Conservation (phyloP, 2,797 vertebrate genomes). For the Simalia tracyae region DNA sequence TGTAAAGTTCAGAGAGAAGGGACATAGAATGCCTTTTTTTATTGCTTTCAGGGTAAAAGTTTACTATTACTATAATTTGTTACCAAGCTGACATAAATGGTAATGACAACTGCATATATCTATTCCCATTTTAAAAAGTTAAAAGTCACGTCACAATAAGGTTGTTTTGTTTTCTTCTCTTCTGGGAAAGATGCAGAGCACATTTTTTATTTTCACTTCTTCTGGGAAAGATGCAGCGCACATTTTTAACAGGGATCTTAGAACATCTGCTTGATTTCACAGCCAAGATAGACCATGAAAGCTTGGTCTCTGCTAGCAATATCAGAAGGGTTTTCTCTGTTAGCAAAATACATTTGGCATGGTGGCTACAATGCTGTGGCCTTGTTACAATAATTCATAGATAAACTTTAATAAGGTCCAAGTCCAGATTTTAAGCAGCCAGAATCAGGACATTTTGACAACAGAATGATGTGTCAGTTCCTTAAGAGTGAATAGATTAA, state of each 20-base stretch:
- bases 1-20: constrained; percentile 6
- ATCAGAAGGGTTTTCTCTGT: constrained; percentile 62
- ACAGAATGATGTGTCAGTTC: constrained; percentile 40
- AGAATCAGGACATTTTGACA: constrained; percentile 39
- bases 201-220: constrained; percentile 20
- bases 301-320: constrained; percentile 47
- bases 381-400: constrained; percentile 48
- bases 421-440: constrained; percentile 41
- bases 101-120: constrained; percentile 2
- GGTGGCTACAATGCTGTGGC: constrained; percentile 40
- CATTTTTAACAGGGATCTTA: constrained; percentile 41
- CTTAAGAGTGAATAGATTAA: constrained; percentile 7
- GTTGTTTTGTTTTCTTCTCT: constrained; percentile 34
- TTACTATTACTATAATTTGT: constrained; percentile 26
- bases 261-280: constrained; percentile 64
- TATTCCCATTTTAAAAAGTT: not conserved
- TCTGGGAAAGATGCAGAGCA: not conserved
- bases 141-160: accelerated
- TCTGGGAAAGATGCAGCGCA: constrained; percentile 47
- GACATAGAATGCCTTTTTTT: not conserved
- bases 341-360: constrained; percentile 47
- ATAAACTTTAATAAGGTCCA: constrained; percentile 41
- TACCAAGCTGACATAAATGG: constrained; percentile 16
- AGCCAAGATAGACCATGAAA: constrained; percentile 44
- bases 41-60: constrained; percentile 40